Base-by-base conservation (phyloP, 1,140 invertebrate species). In the Philotrypesis tridentata region DNA sequence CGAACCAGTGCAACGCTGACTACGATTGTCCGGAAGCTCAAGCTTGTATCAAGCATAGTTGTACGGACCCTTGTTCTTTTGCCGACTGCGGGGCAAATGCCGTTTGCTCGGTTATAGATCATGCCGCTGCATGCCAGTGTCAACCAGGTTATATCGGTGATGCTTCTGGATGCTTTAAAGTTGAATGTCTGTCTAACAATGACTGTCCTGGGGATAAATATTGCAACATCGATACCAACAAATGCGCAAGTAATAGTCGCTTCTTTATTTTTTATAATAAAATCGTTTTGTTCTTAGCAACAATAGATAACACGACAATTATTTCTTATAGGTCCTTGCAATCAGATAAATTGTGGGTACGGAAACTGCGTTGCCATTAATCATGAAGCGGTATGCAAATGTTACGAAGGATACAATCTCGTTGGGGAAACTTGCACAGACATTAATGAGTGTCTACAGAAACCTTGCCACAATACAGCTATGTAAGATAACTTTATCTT, bases 131-230 rank as follows among this genome's bases (percentile, higher is more conserved):
- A 21, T 97, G 96, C 87, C 90, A 93, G 63, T 98, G 97, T 89
- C 95, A 96, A 67, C 92, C 94, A 78, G 96, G 96, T 23, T 95
- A 95, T 88, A 92, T 97, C 17, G 97, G 97, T 6, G 96, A 97
- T 92, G 93, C 96, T 1, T 92, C 96, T 14, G 96, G 96, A 12
- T 97, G 96, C 85, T 96, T 96, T 89, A 95, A 95, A 92, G 96
- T 97, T 2, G 96, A 97, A 92, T 98, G 97, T 89, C 90, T 96
- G 1, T 93, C 93, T 9, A 93, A 96, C 89, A 93, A 93, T 43
- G 96, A 97, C 75, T 98, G 97, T 88, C 89, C 95, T 2, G 89
- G 86, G 17, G 95, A 96, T 84, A 96, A 95, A 89, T 94, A 94
- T 79, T 97, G 97, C 86, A 95, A 97, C 87, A 85, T 87, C 9